phyloP scores from a whole-genome alignment of 1,140 invertebrate genomes.

The Drosophila cardini region DNA sequence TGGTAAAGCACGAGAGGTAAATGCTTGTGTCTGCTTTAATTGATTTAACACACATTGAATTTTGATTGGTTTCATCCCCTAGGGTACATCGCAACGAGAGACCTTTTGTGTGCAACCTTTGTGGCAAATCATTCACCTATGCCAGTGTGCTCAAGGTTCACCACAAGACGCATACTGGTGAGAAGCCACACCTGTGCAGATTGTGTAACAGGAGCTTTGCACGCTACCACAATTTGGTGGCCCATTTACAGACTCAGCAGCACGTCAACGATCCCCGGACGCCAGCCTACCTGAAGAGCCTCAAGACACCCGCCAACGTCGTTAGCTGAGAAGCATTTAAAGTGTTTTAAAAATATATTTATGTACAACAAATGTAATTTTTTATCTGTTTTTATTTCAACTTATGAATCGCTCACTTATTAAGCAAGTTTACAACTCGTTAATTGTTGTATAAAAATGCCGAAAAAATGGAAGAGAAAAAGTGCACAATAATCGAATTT shows the following conservation, averaged over 20 bases:
- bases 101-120: constrained; percentile 89
- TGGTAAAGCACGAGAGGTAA: constrained; percentile 87
- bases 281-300: constrained; percentile 41
- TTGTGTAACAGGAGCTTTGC: constrained; percentile 77
- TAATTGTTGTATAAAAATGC: constrained; percentile 62
- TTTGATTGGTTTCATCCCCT: not conserved
- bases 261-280: constrained; percentile 73
- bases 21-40: not conserved
- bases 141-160: constrained; percentile 88
- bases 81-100: constrained; percentile 90
- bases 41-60: not conserved
- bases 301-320: constrained; percentile 26
- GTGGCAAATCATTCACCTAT: constrained; percentile 90
- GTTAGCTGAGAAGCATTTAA: not conserved
- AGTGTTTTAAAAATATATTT: not conserved
- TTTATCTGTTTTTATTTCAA: constrained; percentile 60
- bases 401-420: constrained; percentile 40
- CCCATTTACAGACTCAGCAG: constrained; percentile 77
- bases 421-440: constrained; percentile 57
- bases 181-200: constrained; percentile 74
- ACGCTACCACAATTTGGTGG: constrained; percentile 75
- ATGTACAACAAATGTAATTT: constrained; percentile 40
- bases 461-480: constrained; percentile 35
- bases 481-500: constrained; percentile 46
- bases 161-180: constrained; percentile 83